Base-by-base conservation (phyloP, 1,140 invertebrate species). In the Drosophila guanche region DNA sequence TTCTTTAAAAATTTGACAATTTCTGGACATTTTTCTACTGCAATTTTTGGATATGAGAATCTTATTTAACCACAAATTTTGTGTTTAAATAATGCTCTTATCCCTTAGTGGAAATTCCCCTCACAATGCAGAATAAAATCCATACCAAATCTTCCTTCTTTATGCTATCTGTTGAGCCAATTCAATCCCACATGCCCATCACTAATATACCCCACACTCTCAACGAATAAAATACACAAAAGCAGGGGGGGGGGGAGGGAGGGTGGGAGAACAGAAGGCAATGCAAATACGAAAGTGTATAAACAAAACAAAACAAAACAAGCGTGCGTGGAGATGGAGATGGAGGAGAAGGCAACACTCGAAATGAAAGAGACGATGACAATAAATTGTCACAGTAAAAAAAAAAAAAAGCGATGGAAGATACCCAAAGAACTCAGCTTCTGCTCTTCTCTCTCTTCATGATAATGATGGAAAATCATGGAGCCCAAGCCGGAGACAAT, bases 401-500 rank as follows among this genome's bases (percentile, higher is more conserved):
- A 37, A 47, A 33, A 42, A 50, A 45, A 52, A 52, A 52, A 43
- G 4, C 29, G 1, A 0, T 1, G 5, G 12, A 29, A 54, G 5
- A n/a, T 10, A 54, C 48, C 27, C 4, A 29, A 40, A 61, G 47
- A 6, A 41, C 20, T n/a, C 66, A 58, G 70, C 59, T 10, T 3
- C 10, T 2, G 1, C 29, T 33, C 8, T 33, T 8, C 27, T 29
- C 27, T 1, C 27, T 41, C 73, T 62, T 81, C 71, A 88, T 88
- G 83, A 88, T 86, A 86, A 86, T 86, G 81, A 86, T 86, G 83
- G 81, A 77, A 81, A 86, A 88, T 88, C 81, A 86, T 86, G 66
- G 83, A 10, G 81, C 78, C 73, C 62, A 74, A 33, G 46, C 46
- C 42, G 37, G 65, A 86, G 54, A 85, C 80, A 85, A 85, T 86